phyloP scores from a whole-genome alignment of 1,140 invertebrate genomes.

The Hylaeus volcanicus region DNA sequence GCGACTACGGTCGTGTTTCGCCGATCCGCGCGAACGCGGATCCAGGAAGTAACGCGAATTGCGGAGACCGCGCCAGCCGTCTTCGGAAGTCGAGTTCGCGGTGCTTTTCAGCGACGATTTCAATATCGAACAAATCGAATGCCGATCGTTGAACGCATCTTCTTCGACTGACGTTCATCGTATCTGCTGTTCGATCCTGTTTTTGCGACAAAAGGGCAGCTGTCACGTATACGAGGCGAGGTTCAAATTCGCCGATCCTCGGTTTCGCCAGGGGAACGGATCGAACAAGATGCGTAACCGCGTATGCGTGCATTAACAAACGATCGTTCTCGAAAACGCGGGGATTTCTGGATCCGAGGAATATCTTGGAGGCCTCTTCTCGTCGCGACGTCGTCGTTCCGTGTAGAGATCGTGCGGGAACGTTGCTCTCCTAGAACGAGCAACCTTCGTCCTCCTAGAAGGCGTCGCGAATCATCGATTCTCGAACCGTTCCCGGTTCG shows the following conservation, averaged over 20 bases:
- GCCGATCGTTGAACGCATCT: too few relatives aligned
- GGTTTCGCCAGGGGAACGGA: constrained; percentile 2
- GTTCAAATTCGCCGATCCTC: constrained; percentile 17
- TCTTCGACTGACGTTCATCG: neutral
- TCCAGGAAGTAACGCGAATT: neutral
- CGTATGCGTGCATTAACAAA: constrained; percentile 18
- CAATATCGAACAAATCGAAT: too few relatives aligned
- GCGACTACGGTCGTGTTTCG: constrained; percentile 1
- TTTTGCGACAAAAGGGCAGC: neutral
- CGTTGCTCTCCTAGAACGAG: constrained; percentile 5
- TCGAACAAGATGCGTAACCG: neutral
- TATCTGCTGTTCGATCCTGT: neutral
- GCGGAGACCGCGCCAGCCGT: constrained; percentile 18
- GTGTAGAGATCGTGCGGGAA: too few relatives aligned
- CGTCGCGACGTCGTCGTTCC: neutral
- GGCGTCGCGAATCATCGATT: constrained; percentile 5
- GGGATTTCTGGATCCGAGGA: neutral
- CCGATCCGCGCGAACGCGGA: neutral
- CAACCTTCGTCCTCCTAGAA: constrained; percentile 33
- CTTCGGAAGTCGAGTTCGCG: too few relatives aligned
- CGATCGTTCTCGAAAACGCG: constrained; percentile 31
- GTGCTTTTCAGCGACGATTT: neutral
- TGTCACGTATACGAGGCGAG: neutral
- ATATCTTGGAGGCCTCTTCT: neutral
- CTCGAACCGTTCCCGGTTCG: neutral